Evolutionary conservation across 2,113 vertebrate species (phyloP), one percentile per base, ranked within the genome.

Genomic region (Zingel zingel): DNA sequence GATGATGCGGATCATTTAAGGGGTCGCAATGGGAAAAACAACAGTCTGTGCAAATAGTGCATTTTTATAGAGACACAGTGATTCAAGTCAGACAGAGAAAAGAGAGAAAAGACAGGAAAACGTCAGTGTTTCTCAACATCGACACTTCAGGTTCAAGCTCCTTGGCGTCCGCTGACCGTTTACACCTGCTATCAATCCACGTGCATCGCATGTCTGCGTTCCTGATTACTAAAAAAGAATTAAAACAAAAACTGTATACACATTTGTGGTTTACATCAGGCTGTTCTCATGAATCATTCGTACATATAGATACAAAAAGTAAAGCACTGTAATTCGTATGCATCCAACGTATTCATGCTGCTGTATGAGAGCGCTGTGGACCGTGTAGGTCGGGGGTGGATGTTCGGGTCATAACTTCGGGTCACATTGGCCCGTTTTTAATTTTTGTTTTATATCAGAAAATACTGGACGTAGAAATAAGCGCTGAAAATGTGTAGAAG

Each of bases 41-140:
- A 86, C 73, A 85, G 58, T 88, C 74, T 92, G 90, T 91, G 91
- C 90, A 93, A 93, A 89, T 83, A 89, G 77, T 92, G 92, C 93
- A 89, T 88, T 92, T 85, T 82, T 74, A 73, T 39, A 78, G 45
- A 88, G 79, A 88, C 54, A 74, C 51, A 73, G 68, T 62, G 66
- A 74, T 53, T 45, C 3, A 56, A 79, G 73, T 3, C 16, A 25
- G 69, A 71, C 2, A 36, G 11, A 33, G n/a, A 19, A 63, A 33
- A 66, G 33, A 33, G 5, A 33, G 30, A 33, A 30, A 33, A 66
- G n/a, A 67, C 54, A 27, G 50, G 15, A 1, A 39, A 39, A 39
- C 36, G 36, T 33, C 33, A 48, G 53, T 0, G 61, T 70, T 74
- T 79, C 54, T 62, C 6, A 39, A 25, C 76, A 16, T 56, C 50